Conservation (phyloP, 2,113 vertebrate genomes). For the Microtus ochrogaster region DNA sequence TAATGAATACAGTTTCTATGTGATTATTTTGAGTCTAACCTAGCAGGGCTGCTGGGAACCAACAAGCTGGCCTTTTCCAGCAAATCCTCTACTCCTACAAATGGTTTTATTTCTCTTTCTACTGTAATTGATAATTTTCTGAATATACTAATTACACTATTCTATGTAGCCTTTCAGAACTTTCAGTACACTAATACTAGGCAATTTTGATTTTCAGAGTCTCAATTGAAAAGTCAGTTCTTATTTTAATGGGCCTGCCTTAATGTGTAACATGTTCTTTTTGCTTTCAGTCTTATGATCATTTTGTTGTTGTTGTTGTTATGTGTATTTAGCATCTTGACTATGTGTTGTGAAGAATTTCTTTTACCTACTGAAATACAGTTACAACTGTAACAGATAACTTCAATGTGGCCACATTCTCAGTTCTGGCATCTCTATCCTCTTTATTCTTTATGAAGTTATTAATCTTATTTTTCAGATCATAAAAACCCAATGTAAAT, state of each 20-base stretch:
- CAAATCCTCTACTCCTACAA: no score
- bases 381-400: background rate
- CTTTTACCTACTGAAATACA: background rate
- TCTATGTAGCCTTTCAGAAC: background rate
- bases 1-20: no score
- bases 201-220: background rate
- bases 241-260: background rate
- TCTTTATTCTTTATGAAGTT: background rate
- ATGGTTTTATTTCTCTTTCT: background rate
- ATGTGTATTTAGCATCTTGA: background rate
- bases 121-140: background rate
- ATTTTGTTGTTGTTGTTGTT: background rate
- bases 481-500: background rate
- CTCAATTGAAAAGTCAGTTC: background rate
- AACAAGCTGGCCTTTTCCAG: no score
- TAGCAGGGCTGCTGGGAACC: no score
- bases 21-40: no score
- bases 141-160: background rate
- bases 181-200: background rate
- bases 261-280: background rate
- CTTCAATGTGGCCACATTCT: background rate
- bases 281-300: background rate
- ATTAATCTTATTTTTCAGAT: constrained; percentile 23
- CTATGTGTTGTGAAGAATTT: background rate
- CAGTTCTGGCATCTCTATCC: background rate